Percentiles rank a stretch among this genome's conserved stretches.
Conservation (phyloP, 2,888 invertebrate genomes). For the Nemotelus nigrinus region DNA sequence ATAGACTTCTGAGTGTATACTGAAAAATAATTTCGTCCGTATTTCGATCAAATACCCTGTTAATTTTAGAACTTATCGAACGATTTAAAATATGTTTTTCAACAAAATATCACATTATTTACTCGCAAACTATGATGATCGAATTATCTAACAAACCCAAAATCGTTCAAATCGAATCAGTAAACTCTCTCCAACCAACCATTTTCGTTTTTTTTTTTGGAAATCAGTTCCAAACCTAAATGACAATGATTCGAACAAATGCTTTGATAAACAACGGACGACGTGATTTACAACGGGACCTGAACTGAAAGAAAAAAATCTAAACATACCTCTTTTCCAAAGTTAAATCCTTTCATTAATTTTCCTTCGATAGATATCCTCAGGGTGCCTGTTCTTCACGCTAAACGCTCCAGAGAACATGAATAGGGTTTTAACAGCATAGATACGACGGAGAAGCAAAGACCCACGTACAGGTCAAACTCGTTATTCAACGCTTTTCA, state of each 20-base stretch:
- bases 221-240: not conserved
- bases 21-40: too few species aligned
- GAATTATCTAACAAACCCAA: too few species aligned
- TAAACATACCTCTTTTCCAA: not conserved
- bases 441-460: not conserved
- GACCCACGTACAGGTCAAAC: constrained; percentile 15
- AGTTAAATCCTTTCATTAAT: constrained; percentile 37
- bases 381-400: constrained; percentile 17
- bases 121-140: too few species aligned
- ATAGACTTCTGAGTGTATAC: too few species aligned
- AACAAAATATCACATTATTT: too few species aligned
- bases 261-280: not conserved
- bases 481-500: constrained; percentile 15
- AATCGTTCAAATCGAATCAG: too few species aligned
- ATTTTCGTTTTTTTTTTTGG: too few species aligned
- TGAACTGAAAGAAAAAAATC: constrained; percentile 4
- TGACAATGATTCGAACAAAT: constrained; percentile 3
- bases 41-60: too few species aligned
- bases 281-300: constrained; percentile 14
- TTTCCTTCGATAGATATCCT: constrained; percentile 24
- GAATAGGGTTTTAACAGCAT: not conserved
- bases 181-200: too few species aligned
- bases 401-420: not conserved
- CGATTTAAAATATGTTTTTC: too few species aligned
- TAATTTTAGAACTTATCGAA: too few species aligned